A percentile compares a stretch with the other conserved stretches of the same genome.
phyloP scores from a whole-genome alignment of 1,140 invertebrate species.

The silkworm (Bombyx mori) region DNA sequence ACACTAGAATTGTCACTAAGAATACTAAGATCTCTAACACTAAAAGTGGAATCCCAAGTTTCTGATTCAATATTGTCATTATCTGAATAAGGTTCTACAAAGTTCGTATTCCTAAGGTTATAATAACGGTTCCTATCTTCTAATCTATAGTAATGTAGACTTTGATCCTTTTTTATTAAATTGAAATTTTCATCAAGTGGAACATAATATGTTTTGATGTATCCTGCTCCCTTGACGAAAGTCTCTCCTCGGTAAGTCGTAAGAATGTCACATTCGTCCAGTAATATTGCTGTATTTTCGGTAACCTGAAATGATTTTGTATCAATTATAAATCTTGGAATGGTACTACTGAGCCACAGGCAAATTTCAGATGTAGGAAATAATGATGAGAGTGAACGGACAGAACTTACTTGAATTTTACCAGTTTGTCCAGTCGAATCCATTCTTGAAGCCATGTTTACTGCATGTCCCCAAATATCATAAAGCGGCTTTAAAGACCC shows the following conservation, averaged over 20 bases:
- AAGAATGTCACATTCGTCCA: slow-evolving; percentile 77
- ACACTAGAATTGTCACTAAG: slow-evolving; percentile 4
- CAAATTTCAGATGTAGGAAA: background rate
- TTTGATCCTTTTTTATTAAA: slow-evolving; percentile 53
- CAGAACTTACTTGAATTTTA: slow-evolving; percentile 79
- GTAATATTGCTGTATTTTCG: slow-evolving; percentile 78
- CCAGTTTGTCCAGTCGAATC: slow-evolving; percentile 86
- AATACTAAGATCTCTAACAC: slow-evolving; percentile 6
- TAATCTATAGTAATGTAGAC: slow-evolving; percentile 20
- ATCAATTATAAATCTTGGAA: too few relatives aligned
- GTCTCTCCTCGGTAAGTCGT: slow-evolving; percentile 80
- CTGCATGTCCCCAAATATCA: slow-evolving; percentile 95
- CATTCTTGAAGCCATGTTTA: slow-evolving; percentile 95
- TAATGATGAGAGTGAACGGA: background rate
- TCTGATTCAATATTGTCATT: slow-evolving; percentile 7
- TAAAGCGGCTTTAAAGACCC: slow-evolving; percentile 91
- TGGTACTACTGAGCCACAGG: background rate
- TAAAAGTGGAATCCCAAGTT: slow-evolving; percentile 9
- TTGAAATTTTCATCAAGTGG: slow-evolving; percentile 75
- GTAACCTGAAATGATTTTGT: slow-evolving; percentile 73
- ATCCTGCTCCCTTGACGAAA: slow-evolving; percentile 83
- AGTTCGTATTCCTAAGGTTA: slow-evolving; percentile 18
- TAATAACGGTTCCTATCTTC: slow-evolving; percentile 23
- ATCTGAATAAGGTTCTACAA: slow-evolving; percentile 8
- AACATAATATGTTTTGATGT: slow-evolving; percentile 82